These are phyloP conservation scores for Pedicia rivosa DNA, from an alignment of 2,888 invertebrate genomes.

Conservation along the genomic window DNA sequence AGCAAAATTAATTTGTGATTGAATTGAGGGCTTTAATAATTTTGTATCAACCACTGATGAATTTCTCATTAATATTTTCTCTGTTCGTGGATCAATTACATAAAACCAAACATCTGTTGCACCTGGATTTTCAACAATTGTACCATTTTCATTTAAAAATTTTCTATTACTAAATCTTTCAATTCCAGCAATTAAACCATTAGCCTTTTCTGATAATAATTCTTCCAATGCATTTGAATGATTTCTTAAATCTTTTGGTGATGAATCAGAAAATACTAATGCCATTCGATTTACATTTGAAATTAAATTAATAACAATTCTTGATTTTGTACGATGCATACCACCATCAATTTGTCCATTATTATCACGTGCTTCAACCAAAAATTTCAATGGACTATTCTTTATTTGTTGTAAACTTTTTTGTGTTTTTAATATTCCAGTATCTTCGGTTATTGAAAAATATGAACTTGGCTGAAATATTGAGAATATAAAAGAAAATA, in stretches of 20 bases:
- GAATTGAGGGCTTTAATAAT: slow-evolving; percentile 42
- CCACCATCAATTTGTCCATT: slow-evolving; percentile 33
- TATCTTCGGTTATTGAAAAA: slow-evolving; percentile 54
- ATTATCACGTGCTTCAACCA: slow-evolving; percentile 42
- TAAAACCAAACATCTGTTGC: slow-evolving; percentile 84
- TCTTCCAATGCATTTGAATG: slow-evolving; percentile 34
- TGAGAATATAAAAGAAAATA: slow-evolving; percentile 1
- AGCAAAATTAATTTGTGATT: slow-evolving; percentile 49
- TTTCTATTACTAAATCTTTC: slow-evolving; percentile 71
- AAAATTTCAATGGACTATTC: slow-evolving; percentile 56
- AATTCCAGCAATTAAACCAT: slow-evolving; percentile 60
- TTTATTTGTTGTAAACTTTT: slow-evolving; percentile 54
- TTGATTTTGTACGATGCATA: slow-evolving; percentile 25
- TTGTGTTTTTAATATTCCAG: slow-evolving; percentile 61
- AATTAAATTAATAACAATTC: slow-evolving; percentile 47
- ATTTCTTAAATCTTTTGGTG: slow-evolving; percentile 49
- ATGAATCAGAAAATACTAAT: slow-evolving; percentile 55
- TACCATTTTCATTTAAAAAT: slow-evolving; percentile 55
- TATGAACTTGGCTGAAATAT: slow-evolving; percentile 34
- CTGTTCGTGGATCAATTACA: slow-evolving; percentile 61
- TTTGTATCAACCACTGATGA: slow-evolving; percentile 52
- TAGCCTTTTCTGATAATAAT: slow-evolving; percentile 35
- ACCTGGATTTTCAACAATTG: slow-evolving; percentile 46
- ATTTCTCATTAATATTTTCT: slow-evolving; percentile 56
- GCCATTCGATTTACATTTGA: slow-evolving; percentile 61